Percentiles rank a stretch among this genome's conserved stretches.
phyloP scores from a whole-genome alignment of 2,888 invertebrate species.

The Osmoderma eremita region DNA sequence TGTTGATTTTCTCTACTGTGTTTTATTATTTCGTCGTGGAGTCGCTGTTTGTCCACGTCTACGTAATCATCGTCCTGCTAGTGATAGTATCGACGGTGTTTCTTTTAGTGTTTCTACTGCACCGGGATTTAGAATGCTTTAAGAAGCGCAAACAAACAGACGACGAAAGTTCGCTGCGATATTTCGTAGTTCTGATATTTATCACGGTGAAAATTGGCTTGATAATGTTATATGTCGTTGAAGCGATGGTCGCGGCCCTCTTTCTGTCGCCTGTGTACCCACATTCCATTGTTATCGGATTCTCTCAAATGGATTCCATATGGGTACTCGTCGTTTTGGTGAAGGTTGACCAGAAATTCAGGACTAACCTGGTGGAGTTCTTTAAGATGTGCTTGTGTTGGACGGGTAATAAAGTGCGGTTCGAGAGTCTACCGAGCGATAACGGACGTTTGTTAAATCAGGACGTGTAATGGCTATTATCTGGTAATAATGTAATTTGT shows the following conservation, averaged over 20 bases:
- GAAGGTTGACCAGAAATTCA: slow-evolving; percentile 10
- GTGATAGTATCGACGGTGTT: neutral
- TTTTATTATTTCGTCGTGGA: neutral
- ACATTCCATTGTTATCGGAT: neutral
- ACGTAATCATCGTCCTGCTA: neutral
- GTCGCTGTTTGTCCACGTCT: neutral
- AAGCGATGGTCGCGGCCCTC: neutral
- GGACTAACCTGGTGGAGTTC: neutral
- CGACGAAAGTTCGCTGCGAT: slow-evolving; percentile 13
- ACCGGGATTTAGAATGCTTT: neutral
- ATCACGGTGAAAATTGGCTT: neutral
- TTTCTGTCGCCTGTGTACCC: neutral
- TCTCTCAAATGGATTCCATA: slow-evolving; percentile 2
- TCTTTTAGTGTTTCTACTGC: slow-evolving; percentile 5
- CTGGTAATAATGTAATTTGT: no score
- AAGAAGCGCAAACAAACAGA: neutral
- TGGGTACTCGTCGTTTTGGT: slow-evolving; percentile 2
- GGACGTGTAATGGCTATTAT: neutral
- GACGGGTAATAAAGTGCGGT: neutral
- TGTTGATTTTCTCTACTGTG: neutral
- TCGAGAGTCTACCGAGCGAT: neutral
- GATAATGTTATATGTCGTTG: neutral
- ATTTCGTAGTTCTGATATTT: neutral
- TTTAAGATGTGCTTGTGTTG: slow-evolving; percentile 19
- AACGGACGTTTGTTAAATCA: neutral